Evolutionary conservation across 2,888 invertebrate species (phyloP).

Genomic region (Drosophila paramelanica): DNA sequence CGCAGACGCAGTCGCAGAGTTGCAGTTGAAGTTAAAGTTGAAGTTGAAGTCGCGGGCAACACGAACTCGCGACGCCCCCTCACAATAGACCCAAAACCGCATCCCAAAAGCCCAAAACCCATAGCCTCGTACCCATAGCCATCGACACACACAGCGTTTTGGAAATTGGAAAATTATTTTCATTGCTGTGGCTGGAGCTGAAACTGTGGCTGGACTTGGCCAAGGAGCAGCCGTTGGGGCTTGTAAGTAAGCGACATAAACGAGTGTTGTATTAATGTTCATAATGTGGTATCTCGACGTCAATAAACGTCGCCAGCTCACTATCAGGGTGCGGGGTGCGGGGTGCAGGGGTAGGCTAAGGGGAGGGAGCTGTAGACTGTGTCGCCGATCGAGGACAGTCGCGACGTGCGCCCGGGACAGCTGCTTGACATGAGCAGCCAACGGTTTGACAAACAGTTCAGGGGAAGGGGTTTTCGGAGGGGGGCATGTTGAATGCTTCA

Average conservation of each 20-base stretch:
- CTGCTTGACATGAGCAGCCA: conserved; percentile 67
- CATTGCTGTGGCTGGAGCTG: conserved; percentile 44
- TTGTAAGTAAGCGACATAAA: conserved; percentile 84
- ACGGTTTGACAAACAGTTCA: conserved; percentile 38
- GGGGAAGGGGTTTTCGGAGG: not conserved
- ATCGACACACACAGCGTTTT: conserved; percentile 75
- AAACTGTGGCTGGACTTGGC: conserved; percentile 42
- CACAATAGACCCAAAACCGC: conserved; percentile 41
- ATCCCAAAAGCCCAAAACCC: conserved; percentile 26
- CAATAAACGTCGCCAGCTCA: conserved; percentile 83
- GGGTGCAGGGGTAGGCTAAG: not conserved
- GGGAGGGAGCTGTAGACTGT: conserved; percentile 22
- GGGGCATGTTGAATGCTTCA: conserved; percentile 10
- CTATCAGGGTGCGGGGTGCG: not conserved
- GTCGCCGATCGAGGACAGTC: conserved; percentile 59
- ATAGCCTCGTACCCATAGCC: conserved; percentile 14
- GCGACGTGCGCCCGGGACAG: conserved; percentile 59
- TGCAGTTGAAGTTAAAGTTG: conserved; percentile 12
- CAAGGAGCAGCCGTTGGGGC: conserved; percentile 53
- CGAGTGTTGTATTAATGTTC: conserved; percentile 85
- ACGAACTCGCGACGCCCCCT: conserved; percentile 75
- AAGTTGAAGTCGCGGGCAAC: conserved; percentile 34
- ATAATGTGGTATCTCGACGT: conserved; percentile 84
- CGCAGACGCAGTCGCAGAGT: conserved; percentile 22
- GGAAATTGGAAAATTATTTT: conserved; percentile 81